These are phyloP conservation scores for Epinephelus fuscoguttatus DNA, from an alignment of 2,113 vertebrate genomes.

Conservation along the genomic window DNA sequence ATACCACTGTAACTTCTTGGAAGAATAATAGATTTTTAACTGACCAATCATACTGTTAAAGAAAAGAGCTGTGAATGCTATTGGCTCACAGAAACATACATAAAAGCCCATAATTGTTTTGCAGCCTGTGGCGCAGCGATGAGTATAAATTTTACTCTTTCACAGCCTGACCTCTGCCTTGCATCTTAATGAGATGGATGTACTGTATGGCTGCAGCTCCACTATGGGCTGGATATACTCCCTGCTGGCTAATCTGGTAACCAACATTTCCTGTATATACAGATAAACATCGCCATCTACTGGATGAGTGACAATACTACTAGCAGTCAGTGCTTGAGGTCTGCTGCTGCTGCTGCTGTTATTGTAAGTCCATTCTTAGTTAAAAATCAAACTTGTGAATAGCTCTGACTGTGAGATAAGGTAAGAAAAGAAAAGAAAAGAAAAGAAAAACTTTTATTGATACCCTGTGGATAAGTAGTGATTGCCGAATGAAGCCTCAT, in stretches of 20 bases:
- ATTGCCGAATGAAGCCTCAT: too few species aligned
- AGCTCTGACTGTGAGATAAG: too few species aligned
- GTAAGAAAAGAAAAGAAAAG: too few species aligned
- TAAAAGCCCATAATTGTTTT: constrained; percentile 73
- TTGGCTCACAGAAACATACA: constrained; percentile 49
- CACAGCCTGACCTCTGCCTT: constrained; percentile 26
- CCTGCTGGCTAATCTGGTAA: constrained; percentile 28
- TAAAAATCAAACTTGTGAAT: too few species aligned
- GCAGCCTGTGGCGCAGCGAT: constrained; percentile 46
- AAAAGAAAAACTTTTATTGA: too few species aligned
- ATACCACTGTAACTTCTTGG: neutral
- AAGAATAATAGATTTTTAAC: constrained; percentile 22
- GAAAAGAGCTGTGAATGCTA: constrained; percentile 42
- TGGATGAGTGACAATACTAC: neutral
- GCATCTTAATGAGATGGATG: neutral
- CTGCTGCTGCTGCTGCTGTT: neutral
- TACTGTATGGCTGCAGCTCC: neutral
- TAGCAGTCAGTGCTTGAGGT: too few species aligned
- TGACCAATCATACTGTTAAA: constrained; percentile 37
- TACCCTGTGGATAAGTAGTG: too few species aligned
- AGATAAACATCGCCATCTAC: neutral
- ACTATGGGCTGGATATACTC: neutral
- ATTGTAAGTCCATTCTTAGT: too few species aligned
- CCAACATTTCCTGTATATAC: neutral
- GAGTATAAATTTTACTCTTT: constrained; percentile 34